These are phyloP conservation scores for Danionella cerebrum DNA, from an alignment of 2,113 vertebrate species.

Conservation along the genomic window DNA sequence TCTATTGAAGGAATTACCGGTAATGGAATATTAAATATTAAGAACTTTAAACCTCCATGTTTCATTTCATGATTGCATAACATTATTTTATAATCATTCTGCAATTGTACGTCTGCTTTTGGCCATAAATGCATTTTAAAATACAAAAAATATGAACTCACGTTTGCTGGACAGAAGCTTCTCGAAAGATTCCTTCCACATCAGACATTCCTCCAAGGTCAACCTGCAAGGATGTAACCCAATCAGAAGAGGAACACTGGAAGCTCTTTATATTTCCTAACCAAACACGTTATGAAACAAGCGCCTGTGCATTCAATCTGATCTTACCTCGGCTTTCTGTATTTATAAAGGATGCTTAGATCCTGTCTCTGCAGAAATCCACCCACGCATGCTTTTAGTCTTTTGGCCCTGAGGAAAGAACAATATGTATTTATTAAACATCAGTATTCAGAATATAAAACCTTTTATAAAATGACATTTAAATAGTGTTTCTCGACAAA, in stretches of 20 bases:
- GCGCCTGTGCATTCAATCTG: background rate
- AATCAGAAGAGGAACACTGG: conserved; percentile 20
- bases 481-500: background rate
- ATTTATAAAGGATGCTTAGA: conserved; percentile 52
- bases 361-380: conserved; percentile 77
- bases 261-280: background rate
- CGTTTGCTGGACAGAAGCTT: conserved; percentile 85
- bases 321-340: conserved; percentile 59
- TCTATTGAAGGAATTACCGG: too few relatives aligned
- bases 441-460: too few relatives aligned
- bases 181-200: conserved; percentile 85
- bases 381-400: conserved; percentile 77
- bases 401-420: conserved; percentile 71
- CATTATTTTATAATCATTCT: too few relatives aligned
- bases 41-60: too few relatives aligned
- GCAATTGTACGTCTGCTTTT: too few relatives aligned
- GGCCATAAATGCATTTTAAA: too few relatives aligned
- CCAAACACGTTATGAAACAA: background rate
- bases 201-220: conserved; percentile 73
- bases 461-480: too few relatives aligned
- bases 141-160: conserved; percentile 58
- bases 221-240: conserved; percentile 56
- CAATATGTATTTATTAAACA: conserved; percentile 16
- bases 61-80: too few relatives aligned
- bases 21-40: too few relatives aligned